Conservation (phyloP, 2,113 vertebrate species). For the Uria lomvia region DNA sequence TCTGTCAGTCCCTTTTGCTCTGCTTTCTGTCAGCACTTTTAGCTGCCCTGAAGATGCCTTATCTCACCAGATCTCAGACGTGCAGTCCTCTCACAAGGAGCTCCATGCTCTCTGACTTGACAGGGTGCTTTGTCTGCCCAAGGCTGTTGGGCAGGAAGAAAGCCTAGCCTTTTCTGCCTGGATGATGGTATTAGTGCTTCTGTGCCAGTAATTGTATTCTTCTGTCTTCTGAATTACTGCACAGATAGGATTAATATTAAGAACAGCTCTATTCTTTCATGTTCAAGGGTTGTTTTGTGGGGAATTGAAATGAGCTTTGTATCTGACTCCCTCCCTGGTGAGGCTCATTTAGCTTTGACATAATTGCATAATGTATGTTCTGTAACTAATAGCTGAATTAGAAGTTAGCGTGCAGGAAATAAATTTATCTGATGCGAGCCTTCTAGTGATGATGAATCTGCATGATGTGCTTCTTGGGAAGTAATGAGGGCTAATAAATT, state of each 20-base stretch:
- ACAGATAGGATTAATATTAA: not conserved
- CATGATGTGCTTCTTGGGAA: not conserved
- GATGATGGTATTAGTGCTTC: not conserved
- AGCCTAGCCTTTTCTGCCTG: not conserved
- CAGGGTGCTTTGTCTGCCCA: not conserved
- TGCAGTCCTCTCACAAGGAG: not conserved
- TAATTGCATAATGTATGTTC: not conserved
- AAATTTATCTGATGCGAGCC: not conserved
- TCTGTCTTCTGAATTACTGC: not conserved
- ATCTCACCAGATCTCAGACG: not conserved
- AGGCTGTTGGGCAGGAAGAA: not conserved
- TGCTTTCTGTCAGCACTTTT: not conserved
- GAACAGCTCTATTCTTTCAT: not conserved
- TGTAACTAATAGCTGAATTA: constrained; percentile 9
- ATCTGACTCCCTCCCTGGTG: not conserved
- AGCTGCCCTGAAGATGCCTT: no score
- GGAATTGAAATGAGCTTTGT: not conserved
- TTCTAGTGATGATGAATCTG: not conserved
- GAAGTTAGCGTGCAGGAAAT: not conserved
- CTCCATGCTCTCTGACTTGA: accelerated
- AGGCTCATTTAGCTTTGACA: not conserved
- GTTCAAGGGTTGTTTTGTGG: not conserved
- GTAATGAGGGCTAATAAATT: not conserved
- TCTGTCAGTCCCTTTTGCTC: not conserved
- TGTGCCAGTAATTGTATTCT: not conserved